phyloP scores from a whole-genome alignment of 2,888 invertebrate species.

The Drosophila paranaensis region DNA sequence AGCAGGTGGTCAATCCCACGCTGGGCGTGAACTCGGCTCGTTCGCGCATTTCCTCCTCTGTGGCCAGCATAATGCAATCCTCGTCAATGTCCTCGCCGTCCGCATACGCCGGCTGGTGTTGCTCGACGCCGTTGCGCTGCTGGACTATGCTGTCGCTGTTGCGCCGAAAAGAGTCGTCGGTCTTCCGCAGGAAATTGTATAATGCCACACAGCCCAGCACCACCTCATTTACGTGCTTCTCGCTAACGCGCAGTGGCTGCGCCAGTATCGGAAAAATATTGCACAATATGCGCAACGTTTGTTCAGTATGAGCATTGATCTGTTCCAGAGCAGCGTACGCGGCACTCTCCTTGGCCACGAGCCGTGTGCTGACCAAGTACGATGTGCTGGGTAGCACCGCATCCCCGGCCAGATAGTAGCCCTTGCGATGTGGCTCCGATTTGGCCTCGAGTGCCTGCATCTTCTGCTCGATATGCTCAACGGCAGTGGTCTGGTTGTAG shows the following conservation, averaged over 20 bases:
- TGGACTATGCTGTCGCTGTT: slow-evolving; percentile 76
- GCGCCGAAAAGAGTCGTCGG: slow-evolving; percentile 78
- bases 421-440: slow-evolving; percentile 42
- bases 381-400: slow-evolving; percentile 77
- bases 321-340: slow-evolving; percentile 68
- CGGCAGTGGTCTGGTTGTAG: slow-evolving; percentile 80
- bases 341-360: slow-evolving; percentile 59
- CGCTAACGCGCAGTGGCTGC: slow-evolving; percentile 81
- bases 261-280: slow-evolving; percentile 83
- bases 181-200: slow-evolving; percentile 83
- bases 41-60: slow-evolving; percentile 80
- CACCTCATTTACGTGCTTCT: slow-evolving; percentile 82
- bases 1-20: slow-evolving; percentile 78
- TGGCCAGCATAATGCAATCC: slow-evolving; percentile 79
- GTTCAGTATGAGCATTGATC: slow-evolving; percentile 69
- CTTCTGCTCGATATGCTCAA: slow-evolving; percentile 74
- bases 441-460: slow-evolving; percentile 58
- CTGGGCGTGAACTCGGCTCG: slow-evolving; percentile 81
- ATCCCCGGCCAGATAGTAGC: slow-evolving; percentile 79
- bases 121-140: slow-evolving; percentile 56
- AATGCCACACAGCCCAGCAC: slow-evolving; percentile 83
- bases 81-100: slow-evolving; percentile 78
- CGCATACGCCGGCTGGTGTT: slow-evolving; percentile 63
- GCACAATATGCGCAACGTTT: slow-evolving; percentile 81
- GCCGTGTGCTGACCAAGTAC: slow-evolving; percentile 77